These are phyloP conservation scores for Coccyzus lansbergi DNA, from an alignment of 2,797 vertebrate genomes.

Conservation along the genomic window DNA sequence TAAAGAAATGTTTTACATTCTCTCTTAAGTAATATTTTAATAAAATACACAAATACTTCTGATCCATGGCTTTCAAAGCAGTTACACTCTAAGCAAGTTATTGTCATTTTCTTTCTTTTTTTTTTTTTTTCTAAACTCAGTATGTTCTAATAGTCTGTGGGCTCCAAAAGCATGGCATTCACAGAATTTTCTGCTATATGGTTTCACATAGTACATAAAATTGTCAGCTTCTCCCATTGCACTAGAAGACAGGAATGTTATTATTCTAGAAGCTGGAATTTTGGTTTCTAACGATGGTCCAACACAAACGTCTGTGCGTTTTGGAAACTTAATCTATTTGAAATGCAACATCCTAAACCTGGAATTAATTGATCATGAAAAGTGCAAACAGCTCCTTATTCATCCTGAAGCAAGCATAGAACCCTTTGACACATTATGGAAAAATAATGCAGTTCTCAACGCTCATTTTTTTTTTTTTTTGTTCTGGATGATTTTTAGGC, in stretches of 20 bases:
- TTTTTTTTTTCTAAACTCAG: background rate
- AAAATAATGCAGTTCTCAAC: slow-evolving; percentile 79
- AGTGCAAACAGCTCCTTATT: slow-evolving; percentile 75
- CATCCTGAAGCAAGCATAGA: slow-evolving; percentile 65
- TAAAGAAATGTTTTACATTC: background rate
- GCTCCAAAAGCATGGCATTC: slow-evolving; percentile 72
- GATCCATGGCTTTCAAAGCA: background rate
- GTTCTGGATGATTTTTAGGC: slow-evolving; percentile 69
- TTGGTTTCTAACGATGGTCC: slow-evolving; percentile 77
- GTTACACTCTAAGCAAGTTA: background rate
- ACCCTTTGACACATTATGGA: slow-evolving; percentile 78
- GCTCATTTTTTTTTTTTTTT: slow-evolving; percentile 69
- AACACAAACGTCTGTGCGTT: slow-evolving; percentile 79
- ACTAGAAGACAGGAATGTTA: slow-evolving; percentile 81
- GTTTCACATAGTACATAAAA: slow-evolving; percentile 77
- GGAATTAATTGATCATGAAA: slow-evolving; percentile 81
- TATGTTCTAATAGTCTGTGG: slow-evolving; percentile 42
- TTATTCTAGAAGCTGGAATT: slow-evolving; percentile 79
- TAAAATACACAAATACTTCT: background rate
- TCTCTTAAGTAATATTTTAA: slow-evolving; percentile 21
- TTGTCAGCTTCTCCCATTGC: slow-evolving; percentile 79
- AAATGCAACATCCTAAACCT: slow-evolving; percentile 76
- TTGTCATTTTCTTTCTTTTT: background rate
- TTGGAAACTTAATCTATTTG: slow-evolving; percentile 72
- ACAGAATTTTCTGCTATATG: slow-evolving; percentile 69